Base-by-base conservation (phyloP, 2,797 vertebrate species). In the Craterocephalus amniculus region DNA sequence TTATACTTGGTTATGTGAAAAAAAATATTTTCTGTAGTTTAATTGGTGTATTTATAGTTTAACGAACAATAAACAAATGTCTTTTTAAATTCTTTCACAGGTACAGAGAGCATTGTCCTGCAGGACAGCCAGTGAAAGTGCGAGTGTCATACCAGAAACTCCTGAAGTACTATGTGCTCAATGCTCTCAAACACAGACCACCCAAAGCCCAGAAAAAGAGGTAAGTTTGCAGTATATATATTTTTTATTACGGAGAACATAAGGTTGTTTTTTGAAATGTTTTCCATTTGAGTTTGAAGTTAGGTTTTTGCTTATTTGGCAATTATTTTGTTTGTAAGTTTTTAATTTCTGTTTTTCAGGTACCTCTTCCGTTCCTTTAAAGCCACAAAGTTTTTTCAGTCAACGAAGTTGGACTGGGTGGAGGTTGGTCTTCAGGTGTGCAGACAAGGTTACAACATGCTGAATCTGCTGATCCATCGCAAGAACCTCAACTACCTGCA, bases 401-500 rank as follows among this genome's bases (percentile, higher is more conserved):
- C 98, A 0, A 99, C 98, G 1, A 99, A 99, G 87, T 93, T 99
- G 83, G 98, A 99, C 87, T 99, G 98, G 98, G 98, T 99, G 78
- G 98, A 99, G 74, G 98, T 99, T 0, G 98, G 98, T 1, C 94
- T 99, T 1, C 98, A 99, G 90, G 98, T 99, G 58, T 99, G 98
- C 88, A 91, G 98, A 59, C 98, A 99, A 89, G 98, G 98, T 67
- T 99, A 99, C 95, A 99, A 99, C 90, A 99, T 99, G 98, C 96
- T 99, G 40, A 99, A 99, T 91, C 88, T 99, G 85, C 95, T 99
- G 49, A 99, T 99, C 88, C 98, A 99, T 88, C 96, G 98, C 63
- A 99, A 99, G 93, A 99, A 99, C 69, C 95, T 99, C 68, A 99
- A 99, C 90, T 99, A 99, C 80, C 93, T 99, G 80, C 98, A 99